Conservation (phyloP, 2,888 invertebrate genomes). For the Galeopsomyia nigrocyanea region DNA sequence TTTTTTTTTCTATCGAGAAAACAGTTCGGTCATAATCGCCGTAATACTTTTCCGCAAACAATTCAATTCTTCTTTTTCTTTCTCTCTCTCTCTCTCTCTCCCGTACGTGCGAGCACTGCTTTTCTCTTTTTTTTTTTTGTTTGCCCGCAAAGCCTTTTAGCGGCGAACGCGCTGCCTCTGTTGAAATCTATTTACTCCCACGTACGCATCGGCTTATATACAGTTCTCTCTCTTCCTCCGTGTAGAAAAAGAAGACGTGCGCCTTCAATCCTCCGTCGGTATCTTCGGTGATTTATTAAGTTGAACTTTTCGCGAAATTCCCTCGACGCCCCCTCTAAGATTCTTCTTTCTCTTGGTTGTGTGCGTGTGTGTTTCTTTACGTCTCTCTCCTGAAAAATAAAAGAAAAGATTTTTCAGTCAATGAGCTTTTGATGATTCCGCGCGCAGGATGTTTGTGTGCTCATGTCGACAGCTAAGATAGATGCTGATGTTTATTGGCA, state of each 20-base stretch:
- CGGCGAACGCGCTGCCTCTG: not conserved
- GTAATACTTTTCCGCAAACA: too few relatives aligned
- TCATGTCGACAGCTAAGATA: constrained; percentile 52
- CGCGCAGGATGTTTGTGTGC: constrained; percentile 10
- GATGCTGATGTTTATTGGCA: constrained; percentile 51
- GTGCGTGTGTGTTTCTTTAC: not conserved
- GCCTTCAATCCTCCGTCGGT: constrained; percentile 29
- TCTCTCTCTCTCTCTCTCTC: constrained; percentile 2
- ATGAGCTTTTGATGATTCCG: constrained; percentile 29
- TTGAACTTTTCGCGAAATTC: constrained; percentile 29
- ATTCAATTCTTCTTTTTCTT: not conserved
- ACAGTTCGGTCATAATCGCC: too few relatives aligned
- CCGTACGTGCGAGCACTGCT: constrained; percentile 5
- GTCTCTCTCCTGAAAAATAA: constrained; percentile 33
- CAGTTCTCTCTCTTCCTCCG: not conserved
- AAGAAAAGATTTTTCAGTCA: constrained; percentile 26
- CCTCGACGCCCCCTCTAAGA: not conserved
- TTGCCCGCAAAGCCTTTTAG: not conserved
- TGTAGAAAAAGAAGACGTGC: not conserved
- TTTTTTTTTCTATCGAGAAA: too few relatives aligned
- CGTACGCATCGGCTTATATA: not conserved
- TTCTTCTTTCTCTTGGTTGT: not conserved
- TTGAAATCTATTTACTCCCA: constrained; percentile 29
- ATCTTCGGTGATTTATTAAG: constrained; percentile 52
- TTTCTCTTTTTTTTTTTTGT: not conserved